Percentiles rank a stretch among this genome's conserved stretches.
Conservation (phyloP, 37 sponge, comb jelly and placozoan species). For the Haliclona indistincta region DNA sequence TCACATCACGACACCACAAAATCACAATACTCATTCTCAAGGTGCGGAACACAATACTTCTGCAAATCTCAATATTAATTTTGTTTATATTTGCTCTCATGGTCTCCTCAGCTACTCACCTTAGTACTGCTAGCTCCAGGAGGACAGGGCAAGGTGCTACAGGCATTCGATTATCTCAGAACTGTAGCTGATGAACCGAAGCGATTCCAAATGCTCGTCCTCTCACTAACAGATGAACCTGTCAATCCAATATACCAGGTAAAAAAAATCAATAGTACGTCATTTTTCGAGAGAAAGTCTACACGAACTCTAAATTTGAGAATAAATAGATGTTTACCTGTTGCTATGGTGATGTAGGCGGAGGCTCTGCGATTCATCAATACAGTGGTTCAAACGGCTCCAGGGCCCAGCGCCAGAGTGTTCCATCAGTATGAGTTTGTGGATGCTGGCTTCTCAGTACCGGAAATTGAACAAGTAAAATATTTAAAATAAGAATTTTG, state of each 20-base stretch:
- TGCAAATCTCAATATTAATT: background rate
- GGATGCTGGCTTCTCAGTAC: slow-evolving; percentile 69
- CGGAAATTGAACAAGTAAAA: slow-evolving; percentile 61
- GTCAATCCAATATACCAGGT: slow-evolving; percentile 76
- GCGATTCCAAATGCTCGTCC: slow-evolving; percentile 52
- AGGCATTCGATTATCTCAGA: slow-evolving; percentile 67
- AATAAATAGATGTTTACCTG: background rate
- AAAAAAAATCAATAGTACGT: background rate
- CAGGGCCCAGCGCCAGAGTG: slow-evolving; percentile 62
- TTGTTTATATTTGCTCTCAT: background rate
- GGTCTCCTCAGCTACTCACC: slow-evolving; percentile 55
- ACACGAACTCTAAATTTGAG: background rate
- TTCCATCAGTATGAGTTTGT: slow-evolving; percentile 88
- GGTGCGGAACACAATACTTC: slow-evolving; percentile 28
- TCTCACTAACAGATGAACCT: slow-evolving; percentile 64
- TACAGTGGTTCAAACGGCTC: slow-evolving; percentile 71
- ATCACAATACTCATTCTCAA: slow-evolving; percentile 59
- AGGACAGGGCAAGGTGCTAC: slow-evolving; percentile 68
- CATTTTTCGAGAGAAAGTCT: no score
- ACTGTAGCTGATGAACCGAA: slow-evolving; percentile 47
- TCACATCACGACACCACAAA: slow-evolving; percentile 23
- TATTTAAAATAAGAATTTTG: background rate
- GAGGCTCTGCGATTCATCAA: slow-evolving; percentile 78
- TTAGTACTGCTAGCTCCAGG: slow-evolving; percentile 65
- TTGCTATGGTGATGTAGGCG: slow-evolving; percentile 26